A percentile compares a stretch with the other conserved stretches of the same genome.
phyloP scores from a whole-genome alignment of 1,140 invertebrate species.

The Rhopalosiphum padi region DNA sequence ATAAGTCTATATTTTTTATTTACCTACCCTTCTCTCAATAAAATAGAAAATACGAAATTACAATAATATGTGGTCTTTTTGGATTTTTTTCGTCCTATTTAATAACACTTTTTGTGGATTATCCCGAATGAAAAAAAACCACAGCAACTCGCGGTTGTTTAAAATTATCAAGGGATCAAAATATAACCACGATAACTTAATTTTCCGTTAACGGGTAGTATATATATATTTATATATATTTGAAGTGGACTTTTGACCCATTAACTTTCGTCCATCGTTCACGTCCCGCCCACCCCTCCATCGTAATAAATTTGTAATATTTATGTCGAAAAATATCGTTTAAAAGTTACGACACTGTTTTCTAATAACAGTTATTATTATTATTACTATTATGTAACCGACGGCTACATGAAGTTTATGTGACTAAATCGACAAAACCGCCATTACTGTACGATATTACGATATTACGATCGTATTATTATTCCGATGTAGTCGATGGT shows the following conservation, averaged over 20 bases:
- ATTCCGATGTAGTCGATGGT: background rate
- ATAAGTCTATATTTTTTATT: background rate
- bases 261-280: constrained; percentile 26
- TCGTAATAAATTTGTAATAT: constrained; percentile 25
- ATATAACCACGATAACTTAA: constrained; percentile 38
- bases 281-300: too few species aligned
- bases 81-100: constrained; percentile 6
- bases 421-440: constrained; percentile 23
- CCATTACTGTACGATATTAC: background rate
- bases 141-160: background rate
- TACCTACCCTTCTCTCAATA: background rate
- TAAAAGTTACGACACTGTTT: constrained; percentile 42
- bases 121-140: background rate
- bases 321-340: constrained; percentile 45
- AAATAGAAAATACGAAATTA: background rate
- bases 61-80: background rate
- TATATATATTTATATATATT: background rate
- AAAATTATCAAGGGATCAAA: constrained; percentile 34
- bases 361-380: background rate
- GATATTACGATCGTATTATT: background rate
- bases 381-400: constrained; percentile 24
- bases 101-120: constrained; percentile 22
- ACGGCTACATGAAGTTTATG: background rate
- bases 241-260: background rate
- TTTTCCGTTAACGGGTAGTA: background rate